Conservation (phyloP, 2,113 vertebrate genomes). For the Pygathrix nemaeus region DNA sequence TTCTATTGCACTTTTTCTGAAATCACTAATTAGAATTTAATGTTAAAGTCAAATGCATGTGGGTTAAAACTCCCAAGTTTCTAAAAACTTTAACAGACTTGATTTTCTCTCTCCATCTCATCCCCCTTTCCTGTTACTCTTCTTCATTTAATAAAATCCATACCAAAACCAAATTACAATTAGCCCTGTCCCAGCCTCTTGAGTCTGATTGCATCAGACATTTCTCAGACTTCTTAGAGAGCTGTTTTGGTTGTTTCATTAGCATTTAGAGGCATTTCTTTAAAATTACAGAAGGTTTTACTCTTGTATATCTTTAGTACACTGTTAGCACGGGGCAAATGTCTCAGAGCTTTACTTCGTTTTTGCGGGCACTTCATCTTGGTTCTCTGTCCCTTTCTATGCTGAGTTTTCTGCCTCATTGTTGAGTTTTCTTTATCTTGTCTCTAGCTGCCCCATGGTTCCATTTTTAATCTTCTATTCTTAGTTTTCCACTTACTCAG, state of each 20-base stretch:
- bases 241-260: neutral
- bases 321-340: neutral
- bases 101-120: neutral
- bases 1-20: neutral
- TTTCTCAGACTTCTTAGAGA: neutral
- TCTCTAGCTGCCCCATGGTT: neutral
- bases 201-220: neutral
- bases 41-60: neutral
- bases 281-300: neutral
- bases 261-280: neutral
- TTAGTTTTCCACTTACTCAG: neutral
- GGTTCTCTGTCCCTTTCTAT: neutral
- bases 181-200: neutral
- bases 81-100: conserved; percentile 3
- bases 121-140: neutral
- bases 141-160: neutral
- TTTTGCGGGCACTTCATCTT: neutral
- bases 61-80: neutral
- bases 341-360: neutral
- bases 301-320: neutral
- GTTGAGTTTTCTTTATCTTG: neutral
- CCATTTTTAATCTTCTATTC: neutral
- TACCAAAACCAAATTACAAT: neutral
- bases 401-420: neutral
- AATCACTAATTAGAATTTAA: conserved; percentile 16